Evolutionary conservation across 2,797 vertebrate species (phyloP).

Genomic region (Geotrypetes seraphini): DNA sequence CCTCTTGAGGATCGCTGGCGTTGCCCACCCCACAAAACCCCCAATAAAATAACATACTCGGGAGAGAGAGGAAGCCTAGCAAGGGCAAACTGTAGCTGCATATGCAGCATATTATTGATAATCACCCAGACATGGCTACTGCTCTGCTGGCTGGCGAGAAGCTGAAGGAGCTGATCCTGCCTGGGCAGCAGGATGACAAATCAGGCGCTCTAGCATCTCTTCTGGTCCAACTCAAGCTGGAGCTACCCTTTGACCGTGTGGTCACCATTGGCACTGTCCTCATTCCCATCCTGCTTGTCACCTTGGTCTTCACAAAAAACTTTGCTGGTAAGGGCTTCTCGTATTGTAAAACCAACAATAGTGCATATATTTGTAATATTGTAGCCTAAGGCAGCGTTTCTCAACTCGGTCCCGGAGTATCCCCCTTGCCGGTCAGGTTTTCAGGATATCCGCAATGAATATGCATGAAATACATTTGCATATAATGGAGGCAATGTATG

Average conservation of each 20-base stretch:
- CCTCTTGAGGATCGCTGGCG: not conserved
- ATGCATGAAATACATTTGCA: too few species aligned
- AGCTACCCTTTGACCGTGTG: conserved; percentile 94
- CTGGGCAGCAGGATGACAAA: conserved; percentile 89
- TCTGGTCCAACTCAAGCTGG: conserved; percentile 90
- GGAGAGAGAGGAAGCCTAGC: not conserved
- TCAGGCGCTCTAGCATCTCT: conserved; percentile 78
- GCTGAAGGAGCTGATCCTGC: conserved; percentile 94
- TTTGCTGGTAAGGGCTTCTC: conserved; percentile 89
- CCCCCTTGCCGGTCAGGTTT: too few species aligned
- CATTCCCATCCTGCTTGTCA: conserved; percentile 92
- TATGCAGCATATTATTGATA: conserved; percentile 97
- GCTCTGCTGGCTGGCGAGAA: conserved; percentile 95
- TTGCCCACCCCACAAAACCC: not conserved
- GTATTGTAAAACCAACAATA: too few species aligned
- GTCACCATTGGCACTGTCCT: conserved; percentile 96
- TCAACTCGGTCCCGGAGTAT: too few species aligned
- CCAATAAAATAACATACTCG: not conserved
- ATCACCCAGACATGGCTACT: conserved; percentile 97
- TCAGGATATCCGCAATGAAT: too few species aligned
- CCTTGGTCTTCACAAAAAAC: conserved; percentile 95
- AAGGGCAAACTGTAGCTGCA: conserved; percentile 43
- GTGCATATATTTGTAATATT: too few species aligned
- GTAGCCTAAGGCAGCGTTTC: too few species aligned
- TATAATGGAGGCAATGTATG: too few species aligned